Conservation (phyloP, 1,140 invertebrate species). For the Drosophila mayri region DNA sequence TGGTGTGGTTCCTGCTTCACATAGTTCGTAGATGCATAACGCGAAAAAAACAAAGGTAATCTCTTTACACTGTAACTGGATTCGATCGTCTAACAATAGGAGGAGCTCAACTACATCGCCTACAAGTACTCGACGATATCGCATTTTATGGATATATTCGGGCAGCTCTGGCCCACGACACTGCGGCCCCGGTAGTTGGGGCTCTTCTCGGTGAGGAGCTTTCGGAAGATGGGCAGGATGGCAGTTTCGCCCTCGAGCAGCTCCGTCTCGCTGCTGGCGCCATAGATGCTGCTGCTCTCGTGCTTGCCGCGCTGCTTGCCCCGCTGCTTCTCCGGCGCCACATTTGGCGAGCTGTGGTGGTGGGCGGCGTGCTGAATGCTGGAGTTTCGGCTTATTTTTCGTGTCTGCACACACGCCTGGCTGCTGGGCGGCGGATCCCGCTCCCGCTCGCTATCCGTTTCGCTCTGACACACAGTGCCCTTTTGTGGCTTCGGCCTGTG, state of each 20-base stretch:
- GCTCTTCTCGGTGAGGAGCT: slow-evolving; percentile 91
- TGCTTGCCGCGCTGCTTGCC: slow-evolving; percentile 76
- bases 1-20: slow-evolving; percentile 48
- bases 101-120: slow-evolving; percentile 58
- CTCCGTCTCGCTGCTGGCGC: slow-evolving; percentile 93
- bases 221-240: slow-evolving; percentile 96
- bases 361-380: slow-evolving; percentile 83
- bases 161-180: slow-evolving; percentile 91
- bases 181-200: slow-evolving; percentile 82
- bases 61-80: slow-evolving; percentile 57
- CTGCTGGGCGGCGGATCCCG: slow-evolving; percentile 74
- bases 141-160: slow-evolving; percentile 97
- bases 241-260: slow-evolving; percentile 90
- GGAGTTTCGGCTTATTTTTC: slow-evolving; percentile 72
- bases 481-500: slow-evolving; percentile 85
- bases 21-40: slow-evolving; percentile 36
- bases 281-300: slow-evolving; percentile 87
- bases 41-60: slow-evolving; percentile 48
- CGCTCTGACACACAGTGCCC: slow-evolving; percentile 85
- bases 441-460: slow-evolving; percentile 86
- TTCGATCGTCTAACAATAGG: slow-evolving; percentile 49
- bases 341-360: slow-evolving; percentile 84
- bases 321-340: slow-evolving; percentile 79
- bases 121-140: slow-evolving; percentile 97
- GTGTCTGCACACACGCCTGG: slow-evolving; percentile 68